Base-by-base conservation (phyloP, 2,113 vertebrate species). In the Rostratula benghalensis region DNA sequence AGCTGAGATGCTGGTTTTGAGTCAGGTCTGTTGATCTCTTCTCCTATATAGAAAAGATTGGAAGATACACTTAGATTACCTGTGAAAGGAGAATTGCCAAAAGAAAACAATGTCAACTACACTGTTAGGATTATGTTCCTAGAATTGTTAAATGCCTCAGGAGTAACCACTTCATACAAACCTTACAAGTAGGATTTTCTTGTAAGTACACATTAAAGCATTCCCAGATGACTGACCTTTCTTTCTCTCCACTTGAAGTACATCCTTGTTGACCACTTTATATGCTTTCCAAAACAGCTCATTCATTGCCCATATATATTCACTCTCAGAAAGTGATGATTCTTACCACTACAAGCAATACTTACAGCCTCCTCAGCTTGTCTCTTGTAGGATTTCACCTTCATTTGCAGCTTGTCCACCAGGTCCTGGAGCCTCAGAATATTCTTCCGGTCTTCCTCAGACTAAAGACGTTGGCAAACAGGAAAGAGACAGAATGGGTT, bases 381-480 rank as follows among this genome's bases (percentile, higher is more conserved):
- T 67, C 43, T 67, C 64, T 67, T 67, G 64, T 67, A 67, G 41
- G 64, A 67, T 67, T 67, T 67, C 41, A 65, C 63, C 41, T 65
- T 79, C 56, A 9, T 71, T 46, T 87, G 85, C 6, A 87, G 75
- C 46, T 98, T 98, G 89, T 98, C 98, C 48, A 98, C 98, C 56
- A 98, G 93, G 81, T 98, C 98, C 78, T 98, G 98, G 37, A 98
- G 98, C 85, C 98, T 97, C 30, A 98, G 96, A 46, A 98, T 68
- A 28, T 98, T 98, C 94, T 98, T 98, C 96, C 73, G 35, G 78
- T 98, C 98, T 87, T 98, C 98, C 68, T 98, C 98, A 86, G 98
- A 97, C 98, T 98, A 56, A 71, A 94, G 75, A 7, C 93, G 9
- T 46, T 78, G 70, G 79, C 37, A 69, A 88, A 31, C 53, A 90